A percentile compares a stretch with the other conserved stretches of the same genome.
Evolutionary conservation across 2,797 vertebrate species (phyloP).

Genomic region (Kryptopterus vitreolus): DNA sequence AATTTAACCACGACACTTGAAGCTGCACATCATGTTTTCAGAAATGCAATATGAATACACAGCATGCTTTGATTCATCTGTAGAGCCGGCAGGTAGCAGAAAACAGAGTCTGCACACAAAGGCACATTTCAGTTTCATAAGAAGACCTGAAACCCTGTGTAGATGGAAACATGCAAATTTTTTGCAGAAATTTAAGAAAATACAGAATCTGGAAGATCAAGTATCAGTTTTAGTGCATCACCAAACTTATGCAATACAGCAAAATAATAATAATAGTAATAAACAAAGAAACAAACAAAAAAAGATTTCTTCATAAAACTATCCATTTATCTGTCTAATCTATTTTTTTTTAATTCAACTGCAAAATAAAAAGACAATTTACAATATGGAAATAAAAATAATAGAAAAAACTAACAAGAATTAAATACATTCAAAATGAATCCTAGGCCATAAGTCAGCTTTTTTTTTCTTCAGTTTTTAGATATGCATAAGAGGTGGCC

Average conservation of each 20-base stretch:
- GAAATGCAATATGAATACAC: background rate
- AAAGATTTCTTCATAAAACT: too few species aligned
- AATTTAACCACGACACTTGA: background rate
- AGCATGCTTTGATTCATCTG: background rate
- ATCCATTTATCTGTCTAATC: too few species aligned
- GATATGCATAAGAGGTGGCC: background rate
- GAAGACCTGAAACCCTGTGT: slow-evolving; percentile 2
- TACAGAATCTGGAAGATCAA: slow-evolving; percentile 3
- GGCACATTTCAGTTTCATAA: slow-evolving; percentile 19
- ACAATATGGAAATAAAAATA: too few species aligned
- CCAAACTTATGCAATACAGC: background rate
- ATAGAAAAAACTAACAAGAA: background rate
- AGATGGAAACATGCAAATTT: slow-evolving; percentile 22
- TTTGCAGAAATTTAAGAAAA: slow-evolving; percentile 4
- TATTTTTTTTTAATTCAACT: background rate
- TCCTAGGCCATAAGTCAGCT: background rate
- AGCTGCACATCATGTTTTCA: background rate
- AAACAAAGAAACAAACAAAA: background rate
- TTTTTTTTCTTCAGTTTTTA: background rate
- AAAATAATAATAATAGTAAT: too few species aligned
- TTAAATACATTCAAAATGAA: background rate
- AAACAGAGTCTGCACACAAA: background rate
- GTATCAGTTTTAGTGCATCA: background rate
- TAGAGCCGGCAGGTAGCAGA: background rate
- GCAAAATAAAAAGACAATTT: background rate